phyloP scores from a whole-genome alignment of 2,113 vertebrate species.

The Chamaetylas fuelleborni region DNA sequence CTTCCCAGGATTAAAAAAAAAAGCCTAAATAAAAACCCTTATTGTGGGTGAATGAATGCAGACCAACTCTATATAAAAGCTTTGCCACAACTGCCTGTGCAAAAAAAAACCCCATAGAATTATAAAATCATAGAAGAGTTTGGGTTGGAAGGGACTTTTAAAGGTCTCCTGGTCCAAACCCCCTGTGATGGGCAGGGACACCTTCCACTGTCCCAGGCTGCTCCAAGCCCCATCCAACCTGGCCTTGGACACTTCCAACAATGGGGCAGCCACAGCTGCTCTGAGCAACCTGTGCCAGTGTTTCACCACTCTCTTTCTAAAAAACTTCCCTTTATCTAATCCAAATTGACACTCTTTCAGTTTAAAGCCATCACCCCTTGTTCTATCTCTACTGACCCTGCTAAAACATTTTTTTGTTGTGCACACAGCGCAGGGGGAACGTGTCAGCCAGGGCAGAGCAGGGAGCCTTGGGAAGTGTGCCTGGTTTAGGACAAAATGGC shows the following conservation, averaged over 20 bases:
- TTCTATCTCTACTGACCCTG: not conserved
- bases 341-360: not conserved
- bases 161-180: not conserved
- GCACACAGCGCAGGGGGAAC: rapidly evolving
- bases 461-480: not conserved
- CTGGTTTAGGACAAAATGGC: not conserved
- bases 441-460: not conserved
- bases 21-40: not conserved
- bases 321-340: not conserved
- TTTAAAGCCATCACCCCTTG: not conserved
- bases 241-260: not conserved
- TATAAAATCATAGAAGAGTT: too few species aligned
- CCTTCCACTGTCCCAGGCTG: not conserved
- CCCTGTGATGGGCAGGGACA: not conserved
- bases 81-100: not conserved
- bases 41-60: not conserved
- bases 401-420: not conserved
- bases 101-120: not conserved
- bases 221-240: not conserved
- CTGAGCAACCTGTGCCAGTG: not conserved
- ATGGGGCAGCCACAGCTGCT: not conserved
- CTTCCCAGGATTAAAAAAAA: not conserved
- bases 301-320: not conserved
- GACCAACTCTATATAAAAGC: not conserved
- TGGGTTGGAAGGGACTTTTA: not conserved